phyloP scores from a whole-genome alignment of 2,888 invertebrate genomes.

The Esperia sulphurella region DNA sequence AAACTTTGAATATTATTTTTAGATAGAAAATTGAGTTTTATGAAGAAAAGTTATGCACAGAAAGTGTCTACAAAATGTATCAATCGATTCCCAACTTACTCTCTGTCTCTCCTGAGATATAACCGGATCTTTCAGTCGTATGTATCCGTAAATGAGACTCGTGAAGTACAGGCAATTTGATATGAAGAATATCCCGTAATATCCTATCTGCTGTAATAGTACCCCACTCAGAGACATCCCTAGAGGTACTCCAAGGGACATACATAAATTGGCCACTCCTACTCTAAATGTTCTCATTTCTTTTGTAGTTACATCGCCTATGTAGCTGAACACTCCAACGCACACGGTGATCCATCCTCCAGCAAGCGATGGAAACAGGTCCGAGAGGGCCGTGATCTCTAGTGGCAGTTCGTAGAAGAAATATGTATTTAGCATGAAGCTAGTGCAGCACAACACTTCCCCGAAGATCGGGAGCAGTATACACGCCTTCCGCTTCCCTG shows the following conservation, averaged over 20 bases:
- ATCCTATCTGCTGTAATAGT: slow-evolving; percentile 69
- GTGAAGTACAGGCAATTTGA: slow-evolving; percentile 73
- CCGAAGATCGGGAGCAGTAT: slow-evolving; percentile 90
- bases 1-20: too few species aligned
- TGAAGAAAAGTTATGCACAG: background rate
- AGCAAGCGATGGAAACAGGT: slow-evolving; percentile 76
- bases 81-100: slow-evolving; percentile 43
- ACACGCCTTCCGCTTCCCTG: slow-evolving; percentile 86
- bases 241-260: slow-evolving; percentile 80
- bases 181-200: slow-evolving; percentile 72
- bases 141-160: slow-evolving; percentile 72
- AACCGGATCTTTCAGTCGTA: slow-evolving; percentile 65
- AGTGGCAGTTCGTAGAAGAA: slow-evolving; percentile 82
- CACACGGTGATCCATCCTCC: slow-evolving; percentile 81
- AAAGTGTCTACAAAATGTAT: slow-evolving; percentile 6
- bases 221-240: slow-evolving; percentile 80
- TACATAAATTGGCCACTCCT: slow-evolving; percentile 81
- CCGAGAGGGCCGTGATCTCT: slow-evolving; percentile 76
- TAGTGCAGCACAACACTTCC: slow-evolving; percentile 87
- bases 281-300: slow-evolving; percentile 81
- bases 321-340: slow-evolving; percentile 81
- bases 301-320: slow-evolving; percentile 80
- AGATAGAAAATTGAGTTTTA: background rate
- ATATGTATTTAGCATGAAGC: slow-evolving; percentile 88
- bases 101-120: slow-evolving; percentile 58